Conservation (phyloP, 2,797 vertebrate genomes). For the Chelon labrosus region DNA sequence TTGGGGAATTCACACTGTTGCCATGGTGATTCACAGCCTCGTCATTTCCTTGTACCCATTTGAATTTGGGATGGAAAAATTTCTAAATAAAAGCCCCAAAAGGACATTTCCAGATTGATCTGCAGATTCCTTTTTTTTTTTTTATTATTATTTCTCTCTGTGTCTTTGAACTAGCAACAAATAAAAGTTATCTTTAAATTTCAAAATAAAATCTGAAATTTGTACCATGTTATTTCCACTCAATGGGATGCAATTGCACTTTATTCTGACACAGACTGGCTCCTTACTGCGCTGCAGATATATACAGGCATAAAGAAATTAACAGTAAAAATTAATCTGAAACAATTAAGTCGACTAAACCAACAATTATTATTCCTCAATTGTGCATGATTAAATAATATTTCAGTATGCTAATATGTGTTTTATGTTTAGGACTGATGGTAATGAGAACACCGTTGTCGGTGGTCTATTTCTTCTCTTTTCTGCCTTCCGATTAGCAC, state of each 20-base stretch:
- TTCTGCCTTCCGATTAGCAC: no score
- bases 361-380: no score
- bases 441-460: neutral
- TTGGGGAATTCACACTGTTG: slow-evolving; percentile 69
- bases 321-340: neutral
- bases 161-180: neutral
- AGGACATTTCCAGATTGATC: slow-evolving; percentile 55
- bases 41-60: slow-evolving; percentile 75
- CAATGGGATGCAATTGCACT: neutral
- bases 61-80: slow-evolving; percentile 69
- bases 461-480: neutral
- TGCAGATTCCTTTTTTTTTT: slow-evolving; percentile 30
- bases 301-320: neutral
- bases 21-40: slow-evolving; percentile 78
- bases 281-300: neutral
- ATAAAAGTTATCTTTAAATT: neutral
- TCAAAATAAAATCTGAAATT: neutral
- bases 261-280: neutral
- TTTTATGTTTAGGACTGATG: neutral
- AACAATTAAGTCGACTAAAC: no score
- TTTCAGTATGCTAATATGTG: neutral
- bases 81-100: slow-evolving; percentile 82
- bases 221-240: neutral
- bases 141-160: no score
- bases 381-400: no score